Evolutionary conservation across 2,888 invertebrate species (phyloP).

Genomic region (Agrilus cyanescens): DNA sequence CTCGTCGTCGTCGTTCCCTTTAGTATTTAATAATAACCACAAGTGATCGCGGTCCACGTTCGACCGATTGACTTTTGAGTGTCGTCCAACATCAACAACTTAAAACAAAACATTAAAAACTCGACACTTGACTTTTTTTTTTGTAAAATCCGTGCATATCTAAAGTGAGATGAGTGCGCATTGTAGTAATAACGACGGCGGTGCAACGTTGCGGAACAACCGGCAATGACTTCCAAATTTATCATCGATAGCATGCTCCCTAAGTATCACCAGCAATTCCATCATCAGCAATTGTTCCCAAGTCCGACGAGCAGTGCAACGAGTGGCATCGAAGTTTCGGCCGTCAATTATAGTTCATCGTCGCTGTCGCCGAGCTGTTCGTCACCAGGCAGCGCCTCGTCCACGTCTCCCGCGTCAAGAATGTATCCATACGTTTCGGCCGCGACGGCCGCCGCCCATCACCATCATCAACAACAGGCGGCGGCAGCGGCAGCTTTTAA

Average conservation of each 20-base stretch:
- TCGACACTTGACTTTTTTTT: background rate
- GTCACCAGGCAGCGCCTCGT: slow-evolving; percentile 44
- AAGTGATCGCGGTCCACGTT: slow-evolving; percentile 3
- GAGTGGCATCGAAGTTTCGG: slow-evolving; percentile 58
- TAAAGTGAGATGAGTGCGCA: slow-evolving; percentile 23
- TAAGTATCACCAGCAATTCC: slow-evolving; percentile 77
- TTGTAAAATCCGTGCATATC: slow-evolving; percentile 4
- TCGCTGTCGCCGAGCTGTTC: slow-evolving; percentile 60
- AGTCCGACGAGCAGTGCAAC: slow-evolving; percentile 37
- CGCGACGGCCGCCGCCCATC: slow-evolving; percentile 45
- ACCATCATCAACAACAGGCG: slow-evolving; percentile 61
- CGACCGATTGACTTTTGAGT: slow-evolving; percentile 1
- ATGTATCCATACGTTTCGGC: slow-evolving; percentile 89
- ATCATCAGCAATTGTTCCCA: slow-evolving; percentile 54
- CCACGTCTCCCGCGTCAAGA: slow-evolving; percentile 55
- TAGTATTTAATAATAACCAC: slow-evolving; percentile 2
- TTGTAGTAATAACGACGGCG: slow-evolving; percentile 24
- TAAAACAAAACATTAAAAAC: too few relatives aligned
- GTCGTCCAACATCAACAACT: background rate
- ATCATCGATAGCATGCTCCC: slow-evolving; percentile 97
- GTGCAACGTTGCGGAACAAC: slow-evolving; percentile 22
- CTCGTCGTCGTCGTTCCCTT: slow-evolving; percentile 2
- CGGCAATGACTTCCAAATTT: slow-evolving; percentile 92
- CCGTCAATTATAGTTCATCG: slow-evolving; percentile 46
- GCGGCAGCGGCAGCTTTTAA: slow-evolving; percentile 50